Base-by-base conservation (phyloP, 2,113 vertebrate species). In the human region DNA sequence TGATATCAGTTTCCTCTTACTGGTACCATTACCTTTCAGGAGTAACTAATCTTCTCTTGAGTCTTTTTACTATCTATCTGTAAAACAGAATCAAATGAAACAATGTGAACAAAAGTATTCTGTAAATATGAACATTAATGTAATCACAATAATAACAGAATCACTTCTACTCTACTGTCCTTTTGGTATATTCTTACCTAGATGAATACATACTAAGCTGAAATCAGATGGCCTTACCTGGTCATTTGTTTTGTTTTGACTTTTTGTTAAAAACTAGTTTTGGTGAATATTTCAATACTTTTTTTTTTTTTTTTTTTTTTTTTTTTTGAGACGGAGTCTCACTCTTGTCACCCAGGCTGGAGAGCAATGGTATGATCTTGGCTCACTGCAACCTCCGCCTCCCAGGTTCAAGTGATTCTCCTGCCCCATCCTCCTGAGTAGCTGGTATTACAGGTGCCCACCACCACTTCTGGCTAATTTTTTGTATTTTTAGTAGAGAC, bases 41-140 rank as follows among this genome's bases (percentile, higher is more conserved):
- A 93, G 8, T 52, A 80, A 79, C 3, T 23, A 27, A 66, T 48
- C 40, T 70, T 79, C 45, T 73, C 4, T 82, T 82, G 8, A 30
- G 10, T 38, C 18, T 73, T 73, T 90, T 32, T 64, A 22, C 17
- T 38, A 20, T 18, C 5, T 81, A 14, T 78, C 45, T 90, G 5
- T 92, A 66, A 84, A 90, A 93, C 66, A 18, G 20, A 35, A 87
- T 79, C 80, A 96, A 86, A 85, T 72, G 59, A 20, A 83, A 70
- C 12, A 92, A 89, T 59, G 12, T 75, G 6, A 84, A 59, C 82
- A 12, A 84, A 57, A 0, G 5, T 52, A 72, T 50, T 93, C 76
- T 30, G 45, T 64, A 64, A 73, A 1, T n/a, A 78, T 38, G 48
- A 59, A 93, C 66, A 8, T 83, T 76, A 55, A 27, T 61, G 5